phyloP scores from a whole-genome alignment of 2,888 invertebrate species.

The Drosophila longiperda region DNA sequence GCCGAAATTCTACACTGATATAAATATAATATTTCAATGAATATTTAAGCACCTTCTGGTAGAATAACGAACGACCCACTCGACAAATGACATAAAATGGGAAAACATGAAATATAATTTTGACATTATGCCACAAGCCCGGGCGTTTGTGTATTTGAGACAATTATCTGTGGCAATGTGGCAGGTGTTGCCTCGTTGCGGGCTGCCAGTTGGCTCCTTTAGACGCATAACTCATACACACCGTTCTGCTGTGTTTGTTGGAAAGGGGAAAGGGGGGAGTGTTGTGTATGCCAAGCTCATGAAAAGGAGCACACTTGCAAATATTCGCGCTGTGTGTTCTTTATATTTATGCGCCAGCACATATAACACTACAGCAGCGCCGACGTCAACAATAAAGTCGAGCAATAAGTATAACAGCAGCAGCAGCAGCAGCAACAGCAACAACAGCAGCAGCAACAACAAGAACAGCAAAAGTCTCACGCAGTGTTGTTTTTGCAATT shows the following conservation, averaged over 20 bases:
- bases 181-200: conserved; percentile 41
- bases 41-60: background rate
- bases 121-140: conserved; percentile 11
- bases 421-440: conserved; percentile 35
- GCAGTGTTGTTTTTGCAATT: conserved; percentile 31
- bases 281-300: conserved; percentile 22
- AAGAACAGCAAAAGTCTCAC: conserved; percentile 48
- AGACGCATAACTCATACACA: conserved; percentile 69
- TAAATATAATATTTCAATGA: background rate
- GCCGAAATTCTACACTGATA: too few species aligned
- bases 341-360: conserved; percentile 69
- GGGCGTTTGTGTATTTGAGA: conserved; percentile 6
- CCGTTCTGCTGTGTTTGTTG: conserved; percentile 32
- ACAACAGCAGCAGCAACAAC: conserved; percentile 30
- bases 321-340: conserved; percentile 55
- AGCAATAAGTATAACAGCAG: conserved; percentile 46
- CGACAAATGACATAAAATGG: background rate
- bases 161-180: conserved; percentile 45
- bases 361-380: conserved; percentile 24
- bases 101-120: conserved; percentile 7
- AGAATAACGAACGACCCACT: background rate
- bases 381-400: conserved; percentile 20
- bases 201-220: conserved; percentile 32
- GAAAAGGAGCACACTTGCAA: conserved; percentile 50
- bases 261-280: background rate